A percentile compares a stretch with the other conserved stretches of the same genome.
Evolutionary conservation across 2,888 invertebrate genomes (phyloP).

Genomic region (Polia nebulosa): DNA sequence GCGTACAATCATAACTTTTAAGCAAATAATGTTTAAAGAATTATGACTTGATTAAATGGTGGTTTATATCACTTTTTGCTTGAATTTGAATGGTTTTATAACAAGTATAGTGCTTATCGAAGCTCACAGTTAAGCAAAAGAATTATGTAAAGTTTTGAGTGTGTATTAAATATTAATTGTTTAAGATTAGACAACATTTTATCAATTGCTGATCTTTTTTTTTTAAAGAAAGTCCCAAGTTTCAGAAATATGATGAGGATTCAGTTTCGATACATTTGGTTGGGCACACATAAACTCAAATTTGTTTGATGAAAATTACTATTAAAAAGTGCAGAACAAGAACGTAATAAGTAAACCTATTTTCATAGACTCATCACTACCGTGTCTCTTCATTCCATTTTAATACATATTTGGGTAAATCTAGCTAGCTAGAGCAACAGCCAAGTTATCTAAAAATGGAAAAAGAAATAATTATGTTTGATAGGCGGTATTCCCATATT

Average conservation of each 20-base stretch:
- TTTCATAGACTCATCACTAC: background rate
- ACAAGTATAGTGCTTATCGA: slow-evolving; percentile 13
- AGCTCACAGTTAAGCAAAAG: background rate
- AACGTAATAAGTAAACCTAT: background rate
- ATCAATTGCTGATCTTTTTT: background rate
- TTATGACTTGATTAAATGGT: slow-evolving; percentile 25
- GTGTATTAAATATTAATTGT: background rate
- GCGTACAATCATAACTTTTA: slow-evolving; percentile 23
- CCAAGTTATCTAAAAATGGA: too few relatives aligned
- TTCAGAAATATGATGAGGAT: too few relatives aligned
- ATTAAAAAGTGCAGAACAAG: background rate
- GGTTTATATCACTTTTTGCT: slow-evolving; percentile 26
- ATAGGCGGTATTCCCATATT: background rate
- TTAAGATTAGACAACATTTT: background rate
- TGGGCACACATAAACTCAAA: background rate
- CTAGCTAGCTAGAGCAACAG: too few relatives aligned
- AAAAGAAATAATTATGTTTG: too few relatives aligned
- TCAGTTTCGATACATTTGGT: background rate
- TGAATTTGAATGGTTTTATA: slow-evolving; percentile 31
- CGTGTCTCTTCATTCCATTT: background rate
- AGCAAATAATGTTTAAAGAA: slow-evolving; percentile 34
- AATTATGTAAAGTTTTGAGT: background rate
- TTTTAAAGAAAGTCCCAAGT: too few relatives aligned
- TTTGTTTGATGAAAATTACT: background rate
- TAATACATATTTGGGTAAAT: background rate